Evolutionary conservation across 1,140 invertebrate genomes (phyloP).

Genomic region (Anastrepha obliqua): DNA sequence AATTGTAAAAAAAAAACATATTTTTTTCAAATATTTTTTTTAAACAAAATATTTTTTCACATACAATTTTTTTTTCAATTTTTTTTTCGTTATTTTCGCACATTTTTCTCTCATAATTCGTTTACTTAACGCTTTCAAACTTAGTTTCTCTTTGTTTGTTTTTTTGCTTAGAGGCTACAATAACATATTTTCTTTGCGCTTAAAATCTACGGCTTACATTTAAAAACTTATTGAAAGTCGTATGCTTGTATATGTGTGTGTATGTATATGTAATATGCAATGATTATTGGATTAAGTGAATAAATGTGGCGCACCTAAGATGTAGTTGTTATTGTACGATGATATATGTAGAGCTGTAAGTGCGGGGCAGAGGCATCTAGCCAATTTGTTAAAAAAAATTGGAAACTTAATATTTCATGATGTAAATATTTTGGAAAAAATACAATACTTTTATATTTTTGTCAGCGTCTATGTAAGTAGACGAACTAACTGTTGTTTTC

Average conservation of each 20-base stretch:
- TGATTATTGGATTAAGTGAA: background rate
- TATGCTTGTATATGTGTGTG: slow-evolving; percentile 31
- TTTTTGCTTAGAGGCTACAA: slow-evolving; percentile 2
- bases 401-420: too few species aligned
- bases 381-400: too few species aligned
- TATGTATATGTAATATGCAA: slow-evolving; percentile 26
- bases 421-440: too few species aligned
- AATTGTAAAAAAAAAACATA: background rate
- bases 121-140: background rate
- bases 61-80: background rate
- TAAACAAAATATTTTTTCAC: background rate
- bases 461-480: too few species aligned
- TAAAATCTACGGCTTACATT: background rate
- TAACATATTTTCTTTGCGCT: slow-evolving; percentile 21
- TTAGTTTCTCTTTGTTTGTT: background rate
- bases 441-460: too few species aligned
- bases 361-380: too few species aligned
- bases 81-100: background rate
- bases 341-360: slow-evolving; percentile 8
- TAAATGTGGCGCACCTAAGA: background rate
- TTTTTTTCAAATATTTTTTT: too few species aligned
- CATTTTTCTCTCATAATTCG: background rate
- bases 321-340: too few species aligned
- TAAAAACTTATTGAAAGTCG: background rate
- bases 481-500: too few species aligned